These are phyloP conservation scores for Drosophila limbata DNA, from an alignment of 2,888 invertebrate genomes.

Conservation along the genomic window DNA sequence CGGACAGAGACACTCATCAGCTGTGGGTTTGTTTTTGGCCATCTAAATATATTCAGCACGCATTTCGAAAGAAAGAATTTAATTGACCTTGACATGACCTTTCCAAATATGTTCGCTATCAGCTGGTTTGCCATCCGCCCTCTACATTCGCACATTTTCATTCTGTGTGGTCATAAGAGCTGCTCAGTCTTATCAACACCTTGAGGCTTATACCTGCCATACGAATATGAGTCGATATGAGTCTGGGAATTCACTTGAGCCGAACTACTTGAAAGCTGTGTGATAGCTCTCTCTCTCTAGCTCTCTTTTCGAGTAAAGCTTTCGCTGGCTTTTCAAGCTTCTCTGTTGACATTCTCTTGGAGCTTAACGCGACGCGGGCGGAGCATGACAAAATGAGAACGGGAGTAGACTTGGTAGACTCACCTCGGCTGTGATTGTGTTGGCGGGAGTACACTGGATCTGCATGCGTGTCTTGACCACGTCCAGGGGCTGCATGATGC, in stretches of 20 bases:
- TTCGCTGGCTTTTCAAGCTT: background rate
- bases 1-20: conserved; percentile 25
- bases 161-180: conserved; percentile 12
- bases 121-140: conserved; percentile 7
- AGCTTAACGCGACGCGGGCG: background rate
- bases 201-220: conserved; percentile 2
- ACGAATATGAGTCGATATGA: background rate
- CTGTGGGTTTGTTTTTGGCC: conserved; percentile 29
- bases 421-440: conserved; percentile 62
- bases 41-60: conserved; percentile 10
- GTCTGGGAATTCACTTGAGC: conserved; percentile 2
- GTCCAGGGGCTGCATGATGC: conserved; percentile 98
- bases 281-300: conserved; percentile 6
- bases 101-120: conserved; percentile 26
- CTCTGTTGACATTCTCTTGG: conserved; percentile 12
- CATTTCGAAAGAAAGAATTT: conserved; percentile 7
- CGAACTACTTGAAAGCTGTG: conserved; percentile 15
- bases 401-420: conserved; percentile 44
- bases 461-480: conserved; percentile 96
- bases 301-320: conserved; percentile 1
- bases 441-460: conserved; percentile 86
- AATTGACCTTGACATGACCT: conserved; percentile 67
- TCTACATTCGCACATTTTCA: too few relatives aligned
- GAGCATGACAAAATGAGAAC: background rate
- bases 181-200: conserved; percentile 13